Evolutionary conservation across 2,113 vertebrate species (phyloP).

Genomic region (Hydrolagus affinis): DNA sequence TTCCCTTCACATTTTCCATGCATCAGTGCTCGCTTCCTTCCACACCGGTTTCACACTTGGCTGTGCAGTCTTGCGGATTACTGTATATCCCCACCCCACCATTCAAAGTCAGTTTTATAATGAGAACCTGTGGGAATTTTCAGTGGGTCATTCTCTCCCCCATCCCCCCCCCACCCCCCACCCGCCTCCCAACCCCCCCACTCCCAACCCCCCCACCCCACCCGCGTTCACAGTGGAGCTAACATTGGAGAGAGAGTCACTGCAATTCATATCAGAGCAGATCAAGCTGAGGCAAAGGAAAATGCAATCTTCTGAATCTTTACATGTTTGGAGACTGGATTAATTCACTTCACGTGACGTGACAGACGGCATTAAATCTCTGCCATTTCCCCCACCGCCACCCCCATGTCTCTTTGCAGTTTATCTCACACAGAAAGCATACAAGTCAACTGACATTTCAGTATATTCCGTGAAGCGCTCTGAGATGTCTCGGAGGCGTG

Average conservation of each 20-base stretch:
- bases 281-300: background rate
- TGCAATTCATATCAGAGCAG: background rate
- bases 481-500: too few species aligned
- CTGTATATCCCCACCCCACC: conserved; percentile 8
- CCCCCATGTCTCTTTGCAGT: too few species aligned
- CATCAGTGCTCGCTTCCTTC: background rate
- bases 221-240: background rate
- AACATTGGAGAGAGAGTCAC: background rate
- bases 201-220: too few species aligned
- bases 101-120: conserved; percentile 1
- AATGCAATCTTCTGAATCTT: background rate
- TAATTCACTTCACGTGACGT: background rate
- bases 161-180: too few species aligned
- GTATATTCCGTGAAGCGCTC: too few species aligned
- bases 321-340: background rate
- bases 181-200: too few species aligned
- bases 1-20: background rate
- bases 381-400: too few species aligned
- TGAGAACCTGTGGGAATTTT: conserved; percentile 25
- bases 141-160: background rate
- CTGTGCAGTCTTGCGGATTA: background rate
- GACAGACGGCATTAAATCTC: background rate
- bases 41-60: background rate
- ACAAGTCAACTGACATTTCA: too few species aligned
- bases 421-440: background rate